These are phyloP conservation scores for Homarus gammarus DNA, from an alignment of 2,888 invertebrate species.

Conservation along the genomic window DNA sequence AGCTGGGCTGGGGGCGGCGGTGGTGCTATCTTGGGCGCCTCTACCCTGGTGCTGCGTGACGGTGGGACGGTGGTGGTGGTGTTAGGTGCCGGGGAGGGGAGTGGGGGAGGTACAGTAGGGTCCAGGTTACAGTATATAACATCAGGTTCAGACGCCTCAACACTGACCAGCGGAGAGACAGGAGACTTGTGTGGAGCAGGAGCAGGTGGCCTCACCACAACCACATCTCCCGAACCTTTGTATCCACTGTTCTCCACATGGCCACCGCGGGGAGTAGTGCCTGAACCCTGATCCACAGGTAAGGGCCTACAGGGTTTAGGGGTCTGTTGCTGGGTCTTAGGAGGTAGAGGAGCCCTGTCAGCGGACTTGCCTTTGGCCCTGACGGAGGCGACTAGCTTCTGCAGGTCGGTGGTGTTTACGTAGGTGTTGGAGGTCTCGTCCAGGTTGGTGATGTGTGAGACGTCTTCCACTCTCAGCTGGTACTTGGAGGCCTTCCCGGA, in stretches of 20 bases:
- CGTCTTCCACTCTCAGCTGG: slow-evolving; percentile 62
- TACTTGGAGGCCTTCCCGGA: slow-evolving; percentile 26
- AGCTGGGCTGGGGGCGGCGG: slow-evolving; percentile 32
- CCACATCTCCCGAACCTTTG: slow-evolving; percentile 23
- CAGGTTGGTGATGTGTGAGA: slow-evolving; percentile 59
- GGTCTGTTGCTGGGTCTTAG: slow-evolving; percentile 14
- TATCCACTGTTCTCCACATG: slow-evolving; percentile 30
- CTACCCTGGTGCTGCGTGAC: not conserved
- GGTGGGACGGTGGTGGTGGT: not conserved
- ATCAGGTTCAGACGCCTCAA: not conserved
- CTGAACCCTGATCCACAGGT: no score
- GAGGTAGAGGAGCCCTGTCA: slow-evolving; percentile 34
- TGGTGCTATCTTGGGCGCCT: slow-evolving; percentile 24
- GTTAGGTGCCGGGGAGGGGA: not conserved
- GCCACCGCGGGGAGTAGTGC: not conserved
- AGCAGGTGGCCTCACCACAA: slow-evolving; percentile 40
- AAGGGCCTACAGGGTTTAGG: slow-evolving; percentile 21
- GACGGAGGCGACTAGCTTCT: slow-evolving; percentile 52
- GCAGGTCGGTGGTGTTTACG: slow-evolving; percentile 68
- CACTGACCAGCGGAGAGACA: not conserved
- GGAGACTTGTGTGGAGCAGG: slow-evolving; percentile 10
- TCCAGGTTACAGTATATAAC: slow-evolving; percentile 27
- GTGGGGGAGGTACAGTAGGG: not conserved
- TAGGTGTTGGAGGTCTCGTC: slow-evolving; percentile 63
- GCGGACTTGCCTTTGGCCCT: slow-evolving; percentile 46